phyloP scores from a whole-genome alignment of 2,888 invertebrate species.

The Palloptera scutellata region DNA sequence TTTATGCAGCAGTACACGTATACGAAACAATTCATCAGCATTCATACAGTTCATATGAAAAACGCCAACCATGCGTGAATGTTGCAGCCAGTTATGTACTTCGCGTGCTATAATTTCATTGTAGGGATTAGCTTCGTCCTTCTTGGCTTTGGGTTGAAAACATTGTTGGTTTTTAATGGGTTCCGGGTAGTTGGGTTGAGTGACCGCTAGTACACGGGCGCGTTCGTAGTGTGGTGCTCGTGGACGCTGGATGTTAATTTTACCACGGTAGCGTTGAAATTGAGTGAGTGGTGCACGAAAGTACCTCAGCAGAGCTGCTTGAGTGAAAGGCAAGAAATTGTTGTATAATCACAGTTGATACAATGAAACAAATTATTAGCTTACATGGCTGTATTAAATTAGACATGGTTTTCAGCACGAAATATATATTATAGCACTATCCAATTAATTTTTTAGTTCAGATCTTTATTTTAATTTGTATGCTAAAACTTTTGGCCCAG shows the following conservation, averaged over 20 bases:
- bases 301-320: constrained; percentile 5
- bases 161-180: constrained; percentile 68
- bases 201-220: constrained; percentile 72
- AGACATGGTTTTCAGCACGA: too few species aligned
- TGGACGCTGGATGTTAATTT: constrained; percentile 81
- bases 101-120: constrained; percentile 77
- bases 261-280: constrained; percentile 74
- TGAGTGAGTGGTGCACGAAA: constrained; percentile 64
- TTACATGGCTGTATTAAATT: too few species aligned
- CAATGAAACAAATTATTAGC: too few species aligned
- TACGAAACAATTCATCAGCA: constrained; percentile 72
- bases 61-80: constrained; percentile 76
- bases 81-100: constrained; percentile 73
- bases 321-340: constrained; percentile 3
- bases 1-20: constrained; percentile 71
- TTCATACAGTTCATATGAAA: constrained; percentile 77
- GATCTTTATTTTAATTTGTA: too few species aligned
- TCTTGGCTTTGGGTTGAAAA: constrained; percentile 57
- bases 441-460: too few species aligned
- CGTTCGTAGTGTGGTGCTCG: constrained; percentile 75
- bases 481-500: too few species aligned
- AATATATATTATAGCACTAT: too few species aligned
- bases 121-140: constrained; percentile 72
- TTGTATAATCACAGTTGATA: not conserved
- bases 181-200: constrained; percentile 71